These are phyloP conservation scores for Yponomeuta plumbellus DNA, from an alignment of 2,888 invertebrate species.

Conservation along the genomic window DNA sequence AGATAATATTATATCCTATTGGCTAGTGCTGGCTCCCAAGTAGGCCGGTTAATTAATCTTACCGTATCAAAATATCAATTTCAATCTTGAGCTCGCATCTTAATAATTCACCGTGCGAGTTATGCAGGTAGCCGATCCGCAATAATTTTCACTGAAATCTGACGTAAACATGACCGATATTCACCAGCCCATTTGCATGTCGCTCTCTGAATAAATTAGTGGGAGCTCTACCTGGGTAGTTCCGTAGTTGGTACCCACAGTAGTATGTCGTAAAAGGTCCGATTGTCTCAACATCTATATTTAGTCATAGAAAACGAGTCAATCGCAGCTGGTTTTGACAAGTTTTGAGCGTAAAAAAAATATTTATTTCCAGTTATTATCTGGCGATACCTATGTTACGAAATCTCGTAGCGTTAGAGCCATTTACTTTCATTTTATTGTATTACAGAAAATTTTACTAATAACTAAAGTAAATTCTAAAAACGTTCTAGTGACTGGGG, in stretches of 20 bases:
- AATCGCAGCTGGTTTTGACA: too few relatives aligned
- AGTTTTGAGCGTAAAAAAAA: too few relatives aligned
- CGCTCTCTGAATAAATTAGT: conserved; percentile 49
- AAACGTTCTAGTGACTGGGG: too few relatives aligned
- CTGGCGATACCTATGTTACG: too few relatives aligned
- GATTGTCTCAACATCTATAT: too few relatives aligned
- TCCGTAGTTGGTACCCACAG: neutral
- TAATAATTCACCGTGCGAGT: conserved; percentile 4
- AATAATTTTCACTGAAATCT: conserved; percentile 72
- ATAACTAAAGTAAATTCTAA: too few relatives aligned
- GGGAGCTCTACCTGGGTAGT: neutral
- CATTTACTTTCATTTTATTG: too few relatives aligned
- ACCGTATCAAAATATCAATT: conserved; percentile 3
- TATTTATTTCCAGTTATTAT: too few relatives aligned
- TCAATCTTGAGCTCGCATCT: neutral
- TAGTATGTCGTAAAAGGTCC: neutral
- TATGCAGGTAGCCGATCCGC: conserved; percentile 42
- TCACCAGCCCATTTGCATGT: conserved; percentile 69
- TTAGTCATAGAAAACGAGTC: too few relatives aligned
- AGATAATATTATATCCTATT: neutral
- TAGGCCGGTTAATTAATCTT: neutral
- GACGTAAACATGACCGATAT: conserved; percentile 75
- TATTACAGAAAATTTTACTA: too few relatives aligned
- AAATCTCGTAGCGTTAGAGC: too few relatives aligned
- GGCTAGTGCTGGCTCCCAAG: neutral